Base-by-base conservation (phyloP, 2,797 vertebrate species). In the Coilia nasus region DNA sequence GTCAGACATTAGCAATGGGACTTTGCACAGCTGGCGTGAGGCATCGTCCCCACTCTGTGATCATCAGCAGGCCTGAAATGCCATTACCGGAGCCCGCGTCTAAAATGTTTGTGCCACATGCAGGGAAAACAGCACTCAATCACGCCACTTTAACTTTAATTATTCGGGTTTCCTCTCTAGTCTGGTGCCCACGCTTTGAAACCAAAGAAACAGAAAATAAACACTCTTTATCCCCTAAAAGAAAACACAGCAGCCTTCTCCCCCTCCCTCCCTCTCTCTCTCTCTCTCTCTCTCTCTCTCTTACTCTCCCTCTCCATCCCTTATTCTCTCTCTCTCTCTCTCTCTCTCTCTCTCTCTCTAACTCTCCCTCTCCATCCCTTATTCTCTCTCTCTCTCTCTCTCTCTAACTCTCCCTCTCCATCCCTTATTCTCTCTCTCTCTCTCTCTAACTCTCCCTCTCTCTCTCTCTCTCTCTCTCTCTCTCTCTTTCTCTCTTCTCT, bases 141-240 rank as follows among this genome's bases (percentile, higher is more conserved):
- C 93, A 95, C 90, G 92, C 88, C 89, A 87, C 93, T 93, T 94
- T 89, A 82, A 91, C 94, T 94, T 91, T 83, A 93, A 95, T 93
- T 90, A 91, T 91, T 93, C 89, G 83, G 88, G 90, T 93, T 93
- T 93, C 90, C 91, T 93, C 89, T 87, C 91, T 90, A 92, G 92
- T 91, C 90, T 90, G 89, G 90, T 93, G 92, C 93, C 93, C 92
- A 90, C 86, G 86, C 93, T 94, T 94, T 94, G 94, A 96, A 96
- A 96, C 91, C 89, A 2, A 94, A 95, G 93, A 93, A 93, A 93
- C 90, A 86, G 50, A 93, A 95, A 95, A 95, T 94, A 96, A 95
- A 95, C 93, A 95, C 15, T 46, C 59, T 90, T 78, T 44, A 41
- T 91, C 87, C 90, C 89, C 85, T 90, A 90, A 94, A 93, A 91